Conservation (phyloP, 2,888 invertebrate species). For the Erebia ligea region DNA sequence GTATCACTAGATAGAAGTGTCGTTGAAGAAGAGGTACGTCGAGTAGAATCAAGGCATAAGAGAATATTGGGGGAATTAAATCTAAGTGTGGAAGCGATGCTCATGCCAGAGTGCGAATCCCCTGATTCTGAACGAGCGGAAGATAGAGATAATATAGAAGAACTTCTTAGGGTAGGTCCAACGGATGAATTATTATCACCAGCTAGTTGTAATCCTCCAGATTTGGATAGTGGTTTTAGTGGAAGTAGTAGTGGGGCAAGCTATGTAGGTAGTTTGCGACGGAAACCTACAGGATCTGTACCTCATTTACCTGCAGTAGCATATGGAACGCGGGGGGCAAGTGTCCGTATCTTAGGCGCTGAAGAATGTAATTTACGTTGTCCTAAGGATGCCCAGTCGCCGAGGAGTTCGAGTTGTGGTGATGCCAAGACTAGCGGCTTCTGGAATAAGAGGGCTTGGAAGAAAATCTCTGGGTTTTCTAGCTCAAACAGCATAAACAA, state of each 20-base stretch:
- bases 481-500: constrained; percentile 88
- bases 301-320: constrained; percentile 79
- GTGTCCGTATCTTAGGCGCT: constrained; percentile 74
- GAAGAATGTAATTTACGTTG: constrained; percentile 72
- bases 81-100: constrained; percentile 94
- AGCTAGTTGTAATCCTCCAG: constrained; percentile 85
- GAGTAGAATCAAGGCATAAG: constrained; percentile 92
- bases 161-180: constrained; percentile 86
- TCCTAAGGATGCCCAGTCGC: constrained; percentile 68
- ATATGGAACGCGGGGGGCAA: constrained; percentile 79
- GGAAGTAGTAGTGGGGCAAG: constrained; percentile 92
- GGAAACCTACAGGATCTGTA: constrained; percentile 79
- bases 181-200: constrained; percentile 89
- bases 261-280: constrained; percentile 88
- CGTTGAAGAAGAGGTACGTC: constrained; percentile 92
- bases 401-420: constrained; percentile 77
- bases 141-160: constrained; percentile 85
- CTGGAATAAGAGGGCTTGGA: constrained; percentile 91
- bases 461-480: constrained; percentile 89
- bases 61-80: constrained; percentile 93
- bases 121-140: constrained; percentile 86
- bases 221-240: constrained; percentile 92
- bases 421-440: constrained; percentile 83
- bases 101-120: constrained; percentile 91
- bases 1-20: constrained; percentile 88